Conservation (phyloP, 2,888 invertebrate species). For the Eupithecia vulgata region DNA sequence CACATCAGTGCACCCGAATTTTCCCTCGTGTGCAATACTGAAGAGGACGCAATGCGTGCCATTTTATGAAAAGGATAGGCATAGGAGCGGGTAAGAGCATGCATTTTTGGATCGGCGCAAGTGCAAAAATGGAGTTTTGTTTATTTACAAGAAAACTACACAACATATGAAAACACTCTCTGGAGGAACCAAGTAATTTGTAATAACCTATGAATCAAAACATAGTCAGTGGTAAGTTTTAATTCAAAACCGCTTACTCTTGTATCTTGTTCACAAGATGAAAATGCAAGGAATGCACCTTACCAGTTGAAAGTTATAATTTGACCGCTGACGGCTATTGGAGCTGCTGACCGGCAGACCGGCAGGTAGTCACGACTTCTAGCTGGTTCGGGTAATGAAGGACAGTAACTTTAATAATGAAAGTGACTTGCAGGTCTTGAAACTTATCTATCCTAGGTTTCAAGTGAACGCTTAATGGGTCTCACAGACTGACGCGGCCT, state of each 20-base stretch:
- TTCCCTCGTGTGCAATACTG: not conserved
- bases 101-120: no score
- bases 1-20: not conserved
- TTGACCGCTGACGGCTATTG: constrained; percentile 50
- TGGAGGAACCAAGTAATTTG: no score
- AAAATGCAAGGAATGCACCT: constrained; percentile 74
- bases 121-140: no score
- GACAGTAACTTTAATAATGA: not conserved
- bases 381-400: constrained; percentile 13
- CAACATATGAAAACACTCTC: no score
- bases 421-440: constrained; percentile 1
- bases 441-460: not conserved
- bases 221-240: no score
- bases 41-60: no score
- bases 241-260: constrained; percentile 14
- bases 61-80: no score
- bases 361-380: constrained; percentile 29
- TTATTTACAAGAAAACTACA: no score
- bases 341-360: constrained; percentile 38
- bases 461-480: not conserved
- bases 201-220: no score
- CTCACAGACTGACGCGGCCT: no score
- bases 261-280: constrained; percentile 45
- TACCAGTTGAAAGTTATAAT: constrained; percentile 60
- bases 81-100: no score